phyloP scores from a whole-genome alignment of 2,888 invertebrate species.

The Drosophila helvetica region DNA sequence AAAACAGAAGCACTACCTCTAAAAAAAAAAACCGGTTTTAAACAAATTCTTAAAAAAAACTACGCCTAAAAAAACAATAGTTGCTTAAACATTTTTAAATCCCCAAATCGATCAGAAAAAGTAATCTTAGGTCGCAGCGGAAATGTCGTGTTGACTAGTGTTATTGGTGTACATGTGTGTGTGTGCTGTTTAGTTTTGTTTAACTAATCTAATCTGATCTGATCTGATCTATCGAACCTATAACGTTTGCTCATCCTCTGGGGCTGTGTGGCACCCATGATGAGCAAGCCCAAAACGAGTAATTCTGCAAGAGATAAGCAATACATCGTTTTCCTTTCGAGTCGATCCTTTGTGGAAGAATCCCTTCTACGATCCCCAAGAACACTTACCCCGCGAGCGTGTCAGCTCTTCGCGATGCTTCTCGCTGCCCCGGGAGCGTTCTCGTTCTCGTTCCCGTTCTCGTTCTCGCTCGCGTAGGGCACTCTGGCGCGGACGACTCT shows the following conservation, averaged over 20 bases:
- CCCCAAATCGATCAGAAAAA: too few species aligned
- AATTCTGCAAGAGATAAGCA: slow-evolving; percentile 70
- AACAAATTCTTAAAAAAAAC: too few species aligned
- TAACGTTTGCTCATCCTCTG: slow-evolving; percentile 71
- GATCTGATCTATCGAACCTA: slow-evolving; percentile 70
- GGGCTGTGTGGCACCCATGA: slow-evolving; percentile 81
- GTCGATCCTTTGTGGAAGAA: too few species aligned
- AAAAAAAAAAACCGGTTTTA: too few species aligned
- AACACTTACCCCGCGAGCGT: slow-evolving; percentile 71
- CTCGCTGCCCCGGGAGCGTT: slow-evolving; percentile 59
- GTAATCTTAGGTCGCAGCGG: too few species aligned
- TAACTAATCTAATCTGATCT: slow-evolving; percentile 7
- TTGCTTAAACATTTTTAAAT: too few species aligned
- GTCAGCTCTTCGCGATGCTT: slow-evolving; percentile 66
- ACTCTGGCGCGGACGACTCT: slow-evolving; percentile 60
- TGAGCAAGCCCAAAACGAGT: slow-evolving; percentile 79
- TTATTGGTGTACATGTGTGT: neutral
- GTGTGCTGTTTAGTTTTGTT: slow-evolving; percentile 14
- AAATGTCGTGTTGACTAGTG: too few species aligned
- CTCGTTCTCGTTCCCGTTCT: slow-evolving; percentile 55
- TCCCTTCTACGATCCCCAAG: neutral
- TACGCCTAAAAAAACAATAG: too few species aligned
- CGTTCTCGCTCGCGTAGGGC: slow-evolving; percentile 55
- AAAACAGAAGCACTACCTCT: too few species aligned
- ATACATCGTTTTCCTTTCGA: neutral